Conservation (phyloP, 2,113 vertebrate genomes). For the Oceanodroma tethys region DNA sequence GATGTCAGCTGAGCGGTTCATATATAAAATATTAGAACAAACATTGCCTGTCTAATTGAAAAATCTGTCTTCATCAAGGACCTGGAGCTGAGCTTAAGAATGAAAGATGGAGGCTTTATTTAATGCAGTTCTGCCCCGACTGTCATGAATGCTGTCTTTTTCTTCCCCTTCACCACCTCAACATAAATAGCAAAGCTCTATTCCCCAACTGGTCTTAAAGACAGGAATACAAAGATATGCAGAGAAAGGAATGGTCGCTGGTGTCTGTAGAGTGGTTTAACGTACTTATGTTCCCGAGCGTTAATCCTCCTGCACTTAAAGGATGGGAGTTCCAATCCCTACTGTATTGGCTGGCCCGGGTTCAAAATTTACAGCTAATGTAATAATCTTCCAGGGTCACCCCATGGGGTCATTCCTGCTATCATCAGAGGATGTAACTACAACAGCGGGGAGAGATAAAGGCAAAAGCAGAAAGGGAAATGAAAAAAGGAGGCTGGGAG, state of each 20-base stretch:
- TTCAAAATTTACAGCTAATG: conserved; percentile 46
- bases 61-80: conserved; percentile 66
- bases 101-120: conserved; percentile 54
- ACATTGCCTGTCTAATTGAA: conserved; percentile 72
- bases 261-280: conserved; percentile 48
- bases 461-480: background rate
- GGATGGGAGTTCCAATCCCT: conserved; percentile 42
- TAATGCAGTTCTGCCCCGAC: conserved; percentile 6
- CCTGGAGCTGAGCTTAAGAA: conserved; percentile 28
- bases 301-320: conserved; percentile 60
- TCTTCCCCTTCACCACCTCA: conserved; percentile 37
- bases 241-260: background rate
- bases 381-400: conserved; percentile 10
- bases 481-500: background rate
- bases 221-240: conserved; percentile 10
- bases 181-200: conserved; percentile 52
- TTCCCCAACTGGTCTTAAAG: conserved; percentile 45
- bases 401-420: background rate
- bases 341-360: conserved; percentile 2
- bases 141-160: conserved; percentile 51
- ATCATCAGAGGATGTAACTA: conserved; percentile 30
- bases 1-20: conserved; percentile 40
- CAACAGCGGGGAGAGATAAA: conserved; percentile 17
- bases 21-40: conserved; percentile 70
- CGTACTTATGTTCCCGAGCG: background rate